Conservation (phyloP, 2,797 vertebrate genomes). For the Chiloscyllium punctatum region DNA sequence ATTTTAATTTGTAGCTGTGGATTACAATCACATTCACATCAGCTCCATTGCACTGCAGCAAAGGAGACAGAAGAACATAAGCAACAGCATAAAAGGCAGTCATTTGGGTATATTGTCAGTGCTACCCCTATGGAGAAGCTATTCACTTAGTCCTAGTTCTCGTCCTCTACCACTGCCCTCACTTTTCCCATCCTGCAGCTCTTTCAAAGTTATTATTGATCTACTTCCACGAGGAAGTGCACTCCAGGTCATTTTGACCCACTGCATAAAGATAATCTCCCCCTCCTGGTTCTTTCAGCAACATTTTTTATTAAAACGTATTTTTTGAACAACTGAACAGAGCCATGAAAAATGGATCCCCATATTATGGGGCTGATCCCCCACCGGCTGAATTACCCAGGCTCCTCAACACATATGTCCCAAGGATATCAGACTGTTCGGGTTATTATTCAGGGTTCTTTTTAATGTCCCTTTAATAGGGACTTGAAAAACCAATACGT, state of each 20-base stretch:
- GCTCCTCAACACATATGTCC: not conserved
- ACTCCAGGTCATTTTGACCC: not conserved
- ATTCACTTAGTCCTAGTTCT: no score
- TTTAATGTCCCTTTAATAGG: not conserved
- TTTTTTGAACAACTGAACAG: not conserved
- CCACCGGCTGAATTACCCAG: not conserved
- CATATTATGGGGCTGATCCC: not conserved
- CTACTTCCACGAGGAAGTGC: no score
- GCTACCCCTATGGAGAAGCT: not conserved
- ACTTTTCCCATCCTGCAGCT: not conserved
- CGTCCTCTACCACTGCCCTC: no score
- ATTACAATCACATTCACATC: no score
- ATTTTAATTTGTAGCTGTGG: no score
- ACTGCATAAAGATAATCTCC: not conserved
- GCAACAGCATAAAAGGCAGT: not conserved
- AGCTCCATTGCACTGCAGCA: not conserved
- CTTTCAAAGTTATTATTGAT: not conserved
- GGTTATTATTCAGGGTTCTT: not conserved
- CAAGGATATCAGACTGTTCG: not conserved
- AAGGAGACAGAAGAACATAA: not conserved
- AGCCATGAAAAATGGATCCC: no score
- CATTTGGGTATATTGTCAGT: not conserved
- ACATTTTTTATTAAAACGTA: not conserved
- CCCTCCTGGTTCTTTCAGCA: not conserved
- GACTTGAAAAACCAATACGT: not conserved